A percentile compares a stretch with the other conserved stretches of the same genome.
Conservation (phyloP, 1,140 invertebrate species). For the Periplaneta americana region DNA sequence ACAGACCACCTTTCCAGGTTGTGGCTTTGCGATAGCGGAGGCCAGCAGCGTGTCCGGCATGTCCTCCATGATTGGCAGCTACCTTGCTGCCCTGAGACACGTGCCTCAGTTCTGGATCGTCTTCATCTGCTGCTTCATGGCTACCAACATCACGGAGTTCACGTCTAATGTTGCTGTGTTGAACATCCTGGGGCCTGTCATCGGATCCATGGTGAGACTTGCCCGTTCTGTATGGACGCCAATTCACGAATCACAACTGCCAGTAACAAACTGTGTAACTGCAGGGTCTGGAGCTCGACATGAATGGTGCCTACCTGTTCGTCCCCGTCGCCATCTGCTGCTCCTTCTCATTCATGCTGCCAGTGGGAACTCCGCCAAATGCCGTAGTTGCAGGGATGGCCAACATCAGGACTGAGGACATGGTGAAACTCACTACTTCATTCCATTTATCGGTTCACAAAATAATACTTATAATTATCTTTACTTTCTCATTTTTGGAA, state of each 20-base stretch:
- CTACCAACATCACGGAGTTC: slow-evolving; percentile 41
- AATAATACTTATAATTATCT: neutral
- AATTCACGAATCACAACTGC: no score
- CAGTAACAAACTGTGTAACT: no score
- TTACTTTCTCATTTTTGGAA: neutral
- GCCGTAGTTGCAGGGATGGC: neutral
- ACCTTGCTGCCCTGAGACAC: slow-evolving; percentile 24
- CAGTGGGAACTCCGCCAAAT: neutral
- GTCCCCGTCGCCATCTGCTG: neutral
- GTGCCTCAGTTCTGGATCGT: neutral
- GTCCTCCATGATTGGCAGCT: slow-evolving; percentile 35
- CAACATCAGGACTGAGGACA: neutral
- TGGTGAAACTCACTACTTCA: neutral
- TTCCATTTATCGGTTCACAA: neutral
- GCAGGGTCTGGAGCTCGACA: neutral
- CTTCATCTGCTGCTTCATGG: slow-evolving; percentile 20
- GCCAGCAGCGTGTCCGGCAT: slow-evolving; percentile 40
- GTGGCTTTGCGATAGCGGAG: slow-evolving; percentile 49
- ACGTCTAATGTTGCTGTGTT: slow-evolving; percentile 45
- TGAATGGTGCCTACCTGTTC: neutral
- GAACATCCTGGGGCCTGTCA: slow-evolving; percentile 43
- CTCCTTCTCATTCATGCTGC: neutral
- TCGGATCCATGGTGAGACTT: slow-evolving; percentile 41
- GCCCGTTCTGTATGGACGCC: no score
- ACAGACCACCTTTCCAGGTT: slow-evolving; percentile 39